Evolutionary conservation across 1,140 invertebrate genomes (phyloP).

Genomic region (Araneus ventricosus): DNA sequence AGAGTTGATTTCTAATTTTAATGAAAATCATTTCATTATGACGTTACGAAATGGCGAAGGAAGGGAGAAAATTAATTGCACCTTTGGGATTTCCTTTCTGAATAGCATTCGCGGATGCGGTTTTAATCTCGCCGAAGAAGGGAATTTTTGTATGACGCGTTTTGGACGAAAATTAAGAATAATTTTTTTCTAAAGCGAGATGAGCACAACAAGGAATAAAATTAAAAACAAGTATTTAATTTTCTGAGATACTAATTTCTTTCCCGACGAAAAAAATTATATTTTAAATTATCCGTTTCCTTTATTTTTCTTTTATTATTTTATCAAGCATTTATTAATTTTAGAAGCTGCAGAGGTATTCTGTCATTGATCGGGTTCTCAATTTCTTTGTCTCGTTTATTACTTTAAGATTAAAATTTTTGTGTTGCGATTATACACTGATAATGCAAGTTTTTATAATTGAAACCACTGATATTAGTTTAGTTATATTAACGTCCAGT

Average conservation of each 20-base stretch:
- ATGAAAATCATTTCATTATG: constrained; percentile 31
- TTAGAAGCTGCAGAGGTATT: no score
- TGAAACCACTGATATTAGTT: no score
- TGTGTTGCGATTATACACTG: no score
- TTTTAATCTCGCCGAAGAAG: background rate
- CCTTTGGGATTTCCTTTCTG: background rate
- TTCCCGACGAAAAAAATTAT: background rate
- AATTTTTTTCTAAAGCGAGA: background rate
- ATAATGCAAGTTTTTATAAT: no score
- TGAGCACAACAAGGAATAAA: background rate
- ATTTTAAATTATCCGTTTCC: background rate
- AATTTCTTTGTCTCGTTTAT: no score
- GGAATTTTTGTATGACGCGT: constrained; percentile 5
- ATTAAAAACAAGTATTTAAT: background rate
- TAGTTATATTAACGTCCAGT: no score
- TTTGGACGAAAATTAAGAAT: constrained; percentile 9
- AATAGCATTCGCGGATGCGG: background rate
- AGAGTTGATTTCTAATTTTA: constrained; percentile 34
- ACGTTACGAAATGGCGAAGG: background rate
- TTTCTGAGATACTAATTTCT: constrained; percentile 1
- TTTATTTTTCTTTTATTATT: background rate
- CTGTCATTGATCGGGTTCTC: no score
- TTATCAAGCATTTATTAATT: background rate
- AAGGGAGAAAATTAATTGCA: constrained; percentile 34
- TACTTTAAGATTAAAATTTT: no score